phyloP scores from a whole-genome alignment of 2,888 invertebrate genomes.

The Ennomos erosarius region DNA sequence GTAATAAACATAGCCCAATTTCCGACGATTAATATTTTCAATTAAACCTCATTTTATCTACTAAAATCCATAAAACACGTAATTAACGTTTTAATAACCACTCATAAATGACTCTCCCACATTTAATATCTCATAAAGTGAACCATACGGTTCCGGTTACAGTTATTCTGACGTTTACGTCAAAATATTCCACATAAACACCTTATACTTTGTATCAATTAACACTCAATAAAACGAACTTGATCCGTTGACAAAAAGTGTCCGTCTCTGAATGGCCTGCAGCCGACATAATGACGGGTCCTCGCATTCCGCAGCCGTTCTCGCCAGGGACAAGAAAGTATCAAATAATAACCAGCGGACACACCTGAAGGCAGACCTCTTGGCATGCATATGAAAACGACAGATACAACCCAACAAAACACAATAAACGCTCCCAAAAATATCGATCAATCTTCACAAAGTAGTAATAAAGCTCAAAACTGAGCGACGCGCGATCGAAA shows the following conservation, averaged over 20 bases:
- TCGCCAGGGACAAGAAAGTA: slow-evolving; percentile 77
- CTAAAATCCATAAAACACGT: too few relatives aligned
- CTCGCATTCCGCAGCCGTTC: slow-evolving; percentile 58
- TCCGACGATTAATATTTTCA: too few relatives aligned
- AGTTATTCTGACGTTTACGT: slow-evolving; percentile 23
- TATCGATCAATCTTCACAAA: slow-evolving; percentile 38
- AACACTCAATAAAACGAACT: slow-evolving; percentile 50
- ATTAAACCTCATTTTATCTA: too few relatives aligned
- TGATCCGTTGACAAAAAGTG: slow-evolving; percentile 46
- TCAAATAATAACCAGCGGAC: slow-evolving; percentile 81
- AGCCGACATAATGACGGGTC: slow-evolving; percentile 59
- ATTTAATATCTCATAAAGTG: slow-evolving; percentile 7
- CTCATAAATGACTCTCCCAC: background rate
- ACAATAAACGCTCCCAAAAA: slow-evolving; percentile 36
- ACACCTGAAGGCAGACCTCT: slow-evolving; percentile 78
- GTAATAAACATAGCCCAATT: too few relatives aligned
- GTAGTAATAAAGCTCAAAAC: slow-evolving; percentile 52
- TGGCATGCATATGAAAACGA: slow-evolving; percentile 79
- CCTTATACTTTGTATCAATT: slow-evolving; percentile 48
- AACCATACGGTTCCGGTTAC: slow-evolving; percentile 5
- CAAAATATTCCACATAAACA: slow-evolving; percentile 31
- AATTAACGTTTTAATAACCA: background rate
- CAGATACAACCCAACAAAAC: slow-evolving; percentile 57
- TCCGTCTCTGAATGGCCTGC: slow-evolving; percentile 49
- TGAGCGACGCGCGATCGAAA: slow-evolving; percentile 35